Conservation (phyloP, 2,113 vertebrate genomes). For the Tylochromis polylepis region DNA sequence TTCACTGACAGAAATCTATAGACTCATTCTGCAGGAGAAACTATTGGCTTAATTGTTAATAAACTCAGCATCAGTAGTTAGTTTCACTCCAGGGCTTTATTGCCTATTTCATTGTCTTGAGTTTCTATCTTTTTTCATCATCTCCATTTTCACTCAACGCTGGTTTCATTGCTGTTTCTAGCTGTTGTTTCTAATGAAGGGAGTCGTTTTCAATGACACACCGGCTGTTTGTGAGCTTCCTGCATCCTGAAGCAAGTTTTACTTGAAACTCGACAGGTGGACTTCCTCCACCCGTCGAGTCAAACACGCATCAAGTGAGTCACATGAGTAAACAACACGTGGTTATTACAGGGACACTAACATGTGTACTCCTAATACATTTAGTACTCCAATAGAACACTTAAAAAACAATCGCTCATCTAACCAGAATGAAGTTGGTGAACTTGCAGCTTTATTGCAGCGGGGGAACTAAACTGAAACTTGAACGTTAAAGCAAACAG, state of each 20-base stretch:
- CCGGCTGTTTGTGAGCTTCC: not conserved
- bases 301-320: not conserved
- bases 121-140: not conserved
- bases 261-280: not conserved
- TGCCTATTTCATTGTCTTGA: not conserved
- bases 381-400: not conserved
- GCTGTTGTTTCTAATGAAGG: not conserved
- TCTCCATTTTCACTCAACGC: not conserved
- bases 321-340: not conserved
- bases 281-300: not conserved
- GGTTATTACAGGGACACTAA: not conserved
- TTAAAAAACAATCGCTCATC: not conserved
- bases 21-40: not conserved
- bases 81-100: not conserved
- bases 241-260: not conserved
- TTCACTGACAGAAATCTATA: not conserved
- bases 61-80: not conserved
- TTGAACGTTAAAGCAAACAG: not conserved
- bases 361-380: not conserved
- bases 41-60: not conserved
- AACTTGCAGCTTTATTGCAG: not conserved
- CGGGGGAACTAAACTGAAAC: not conserved
- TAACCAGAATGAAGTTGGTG: not conserved
- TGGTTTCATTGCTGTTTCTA: not conserved
- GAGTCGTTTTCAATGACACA: not conserved